A percentile compares a stretch with the other conserved stretches of the same genome.
Evolutionary conservation across 2,113 vertebrate genomes (phyloP).

Genomic region (Monopterus albus): DNA sequence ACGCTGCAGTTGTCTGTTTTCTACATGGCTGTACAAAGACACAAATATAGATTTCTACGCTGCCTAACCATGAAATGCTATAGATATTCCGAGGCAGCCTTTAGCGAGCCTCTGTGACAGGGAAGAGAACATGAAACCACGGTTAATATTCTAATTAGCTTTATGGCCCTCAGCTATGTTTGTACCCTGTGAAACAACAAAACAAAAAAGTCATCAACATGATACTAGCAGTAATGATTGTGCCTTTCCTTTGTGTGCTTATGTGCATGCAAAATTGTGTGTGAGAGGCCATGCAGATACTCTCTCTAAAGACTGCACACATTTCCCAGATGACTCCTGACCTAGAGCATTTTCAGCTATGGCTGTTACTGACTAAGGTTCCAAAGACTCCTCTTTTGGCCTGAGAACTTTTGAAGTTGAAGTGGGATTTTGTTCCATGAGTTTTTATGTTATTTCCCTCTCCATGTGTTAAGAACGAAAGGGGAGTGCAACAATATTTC

Average conservation of each 20-base stretch:
- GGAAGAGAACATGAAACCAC: slow-evolving; percentile 22
- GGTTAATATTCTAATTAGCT: slow-evolving; percentile 71
- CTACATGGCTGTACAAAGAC: slow-evolving; percentile 14
- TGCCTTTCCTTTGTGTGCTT: slow-evolving; percentile 21
- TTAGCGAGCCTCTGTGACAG: slow-evolving; percentile 34
- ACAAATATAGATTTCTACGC: neutral
- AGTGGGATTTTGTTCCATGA: slow-evolving; percentile 15
- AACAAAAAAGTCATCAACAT: slow-evolving; percentile 45
- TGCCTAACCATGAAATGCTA: slow-evolving; percentile 7
- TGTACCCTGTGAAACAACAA: slow-evolving; percentile 48
- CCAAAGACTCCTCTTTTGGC: slow-evolving; percentile 15
- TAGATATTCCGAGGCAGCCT: slow-evolving; percentile 24
- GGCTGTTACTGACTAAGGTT: slow-evolving; percentile 3
- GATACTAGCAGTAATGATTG: slow-evolving; percentile 26
- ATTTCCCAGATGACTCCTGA: slow-evolving; percentile 28
- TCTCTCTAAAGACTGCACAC: slow-evolving; percentile 9
- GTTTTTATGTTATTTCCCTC: slow-evolving; percentile 29
- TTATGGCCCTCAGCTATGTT: slow-evolving; percentile 57
- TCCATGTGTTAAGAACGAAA: neutral
- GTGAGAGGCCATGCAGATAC: slow-evolving; percentile 22
- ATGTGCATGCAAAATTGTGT: slow-evolving; percentile 20
- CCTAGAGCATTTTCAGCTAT: slow-evolving; percentile 20
- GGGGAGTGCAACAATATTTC: neutral
- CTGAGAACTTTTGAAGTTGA: slow-evolving; percentile 24
- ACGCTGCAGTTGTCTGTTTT: slow-evolving; percentile 65